These are phyloP conservation scores for Eciton burchellii DNA, from an alignment of 1,140 invertebrate species.

Conservation along the genomic window DNA sequence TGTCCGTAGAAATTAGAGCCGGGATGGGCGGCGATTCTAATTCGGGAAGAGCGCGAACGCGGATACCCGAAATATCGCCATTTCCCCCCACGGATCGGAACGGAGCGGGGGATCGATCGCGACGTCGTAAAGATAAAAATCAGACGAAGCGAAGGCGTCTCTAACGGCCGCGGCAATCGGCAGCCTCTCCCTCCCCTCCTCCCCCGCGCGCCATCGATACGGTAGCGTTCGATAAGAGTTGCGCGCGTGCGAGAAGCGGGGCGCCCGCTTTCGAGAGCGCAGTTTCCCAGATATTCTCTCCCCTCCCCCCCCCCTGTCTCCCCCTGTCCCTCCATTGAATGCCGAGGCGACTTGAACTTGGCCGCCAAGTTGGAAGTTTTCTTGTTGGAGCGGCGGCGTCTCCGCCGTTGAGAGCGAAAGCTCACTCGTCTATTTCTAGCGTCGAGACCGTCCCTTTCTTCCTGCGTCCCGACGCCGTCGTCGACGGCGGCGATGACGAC, in stretches of 20 bases:
- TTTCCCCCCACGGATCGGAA: background rate
- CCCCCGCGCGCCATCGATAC: no score
- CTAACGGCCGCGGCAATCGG: no score
- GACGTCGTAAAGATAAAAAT: background rate
- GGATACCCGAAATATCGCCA: background rate
- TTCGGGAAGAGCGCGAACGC: slow-evolving; percentile 25
- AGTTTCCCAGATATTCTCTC: slow-evolving; percentile 64
- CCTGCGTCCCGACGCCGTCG: slow-evolving; percentile 71
- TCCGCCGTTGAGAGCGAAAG: slow-evolving; percentile 80
- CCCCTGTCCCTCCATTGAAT: slow-evolving; percentile 71
- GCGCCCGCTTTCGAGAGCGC: slow-evolving; percentile 64
- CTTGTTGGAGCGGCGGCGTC: slow-evolving; percentile 79
- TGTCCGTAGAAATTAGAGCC: slow-evolving; percentile 37
- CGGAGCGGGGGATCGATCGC: background rate
- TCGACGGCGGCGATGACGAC: slow-evolving; percentile 44
- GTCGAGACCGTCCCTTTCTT: slow-evolving; percentile 79
- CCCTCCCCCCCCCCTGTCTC: no score
- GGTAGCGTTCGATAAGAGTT: background rate
- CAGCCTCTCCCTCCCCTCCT: no score
- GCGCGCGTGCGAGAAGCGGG: slow-evolving; percentile 6
- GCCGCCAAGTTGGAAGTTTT: slow-evolving; percentile 82
- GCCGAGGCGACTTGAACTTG: slow-evolving; percentile 83
- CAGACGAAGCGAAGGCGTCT: no score
- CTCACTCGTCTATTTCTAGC: slow-evolving; percentile 82
- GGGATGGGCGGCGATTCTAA: slow-evolving; percentile 22